Conservation (phyloP, 2,888 invertebrate genomes). For the Cantharis lateralis region DNA sequence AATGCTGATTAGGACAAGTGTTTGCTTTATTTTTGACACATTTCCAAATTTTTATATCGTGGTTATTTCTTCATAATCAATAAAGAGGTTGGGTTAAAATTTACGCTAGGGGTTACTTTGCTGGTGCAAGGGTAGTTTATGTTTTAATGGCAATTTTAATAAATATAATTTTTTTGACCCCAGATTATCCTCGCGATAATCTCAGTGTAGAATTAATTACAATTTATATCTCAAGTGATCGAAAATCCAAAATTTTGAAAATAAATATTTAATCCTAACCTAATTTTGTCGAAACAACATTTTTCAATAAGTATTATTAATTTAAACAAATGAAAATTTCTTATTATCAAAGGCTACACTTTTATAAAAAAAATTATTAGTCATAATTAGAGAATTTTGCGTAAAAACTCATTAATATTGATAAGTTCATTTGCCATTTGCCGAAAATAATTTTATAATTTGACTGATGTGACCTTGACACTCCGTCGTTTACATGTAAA, state of each 20-base stretch:
- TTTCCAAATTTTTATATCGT: not conserved
- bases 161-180: not conserved
- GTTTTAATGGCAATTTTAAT: not conserved
- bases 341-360: not conserved
- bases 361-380: not conserved
- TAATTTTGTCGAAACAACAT: not conserved
- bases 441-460: not conserved
- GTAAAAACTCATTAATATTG: not conserved
- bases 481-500: not conserved
- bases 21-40: not conserved
- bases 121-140: not conserved
- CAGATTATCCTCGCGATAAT: not conserved
- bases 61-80: not conserved
- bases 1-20: not conserved
- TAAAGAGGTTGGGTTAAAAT: slow-evolving; percentile 3
- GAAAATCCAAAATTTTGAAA: not conserved
- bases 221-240: not conserved
- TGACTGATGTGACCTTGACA: not conserved
- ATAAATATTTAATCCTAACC: not conserved
- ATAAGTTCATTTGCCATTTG: not conserved
- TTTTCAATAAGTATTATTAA: not conserved
- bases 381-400: not conserved
- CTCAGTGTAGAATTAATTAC: not conserved
- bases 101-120: not conserved
- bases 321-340: not conserved